Evolutionary conservation across 1,140 invertebrate species (phyloP), one percentile per base, ranked within the genome.

Genomic region (Dendroctonus valens): DNA sequence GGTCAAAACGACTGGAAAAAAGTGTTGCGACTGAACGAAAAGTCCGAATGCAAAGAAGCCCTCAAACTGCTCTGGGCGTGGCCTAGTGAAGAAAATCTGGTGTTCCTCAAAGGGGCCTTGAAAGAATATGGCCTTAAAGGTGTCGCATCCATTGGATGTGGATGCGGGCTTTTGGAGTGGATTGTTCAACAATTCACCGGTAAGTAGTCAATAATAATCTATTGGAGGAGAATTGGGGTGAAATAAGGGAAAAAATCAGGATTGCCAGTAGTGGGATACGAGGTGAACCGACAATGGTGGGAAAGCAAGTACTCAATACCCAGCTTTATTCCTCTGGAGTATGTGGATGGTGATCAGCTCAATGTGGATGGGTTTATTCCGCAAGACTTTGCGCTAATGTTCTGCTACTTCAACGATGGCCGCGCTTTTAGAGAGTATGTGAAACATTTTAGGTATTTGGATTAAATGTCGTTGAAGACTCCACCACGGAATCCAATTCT

Each of bases 361-460:
- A 64, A 77, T 6, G 52, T 74, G 15, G 74, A 77, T n/a, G 8
- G 42, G 37, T 5, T n/a, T 7, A 8, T 11, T 5, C 42, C 42
- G 4, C 12, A 12, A 5, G 26, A 38, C 15, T 81, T 81, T 58
- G 87, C 86, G 0, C 70, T 90, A 53, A 70, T 91, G 37, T 91
- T 91, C 73, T 91, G 89, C 72, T 91, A 91, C 72, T 91, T 91
- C 72, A 91, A 91, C 69, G 85, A 89, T 68, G 81, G 83, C 0
- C 41, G 59, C 6, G 87, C 87, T 12, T 91, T 91, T 76, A 63
- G 78, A 6, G 77, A 87, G 7, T 91, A 91, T 72, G 74, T 91
- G n/a, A 74, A 79, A 40, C 70, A 80, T 51, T 91, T 83, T 73
- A 67, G 51, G 64, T 66, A 51, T 14, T 14, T 6, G 1, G 51